phyloP scores from a whole-genome alignment of 2,113 vertebrate genomes.

The Falcunculus frontatus region DNA sequence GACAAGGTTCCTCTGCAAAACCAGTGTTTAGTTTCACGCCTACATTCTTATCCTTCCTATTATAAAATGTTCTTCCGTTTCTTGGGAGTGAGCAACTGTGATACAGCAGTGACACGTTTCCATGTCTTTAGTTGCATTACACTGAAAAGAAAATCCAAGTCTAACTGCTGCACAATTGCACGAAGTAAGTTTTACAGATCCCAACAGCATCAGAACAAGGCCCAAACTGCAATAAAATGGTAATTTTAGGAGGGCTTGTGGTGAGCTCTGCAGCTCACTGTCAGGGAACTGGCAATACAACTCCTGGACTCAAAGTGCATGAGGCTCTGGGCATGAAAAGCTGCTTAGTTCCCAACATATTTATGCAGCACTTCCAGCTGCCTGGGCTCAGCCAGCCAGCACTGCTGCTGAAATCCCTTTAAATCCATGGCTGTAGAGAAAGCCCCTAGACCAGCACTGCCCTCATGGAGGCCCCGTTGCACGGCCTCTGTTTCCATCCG shows the following conservation, averaged over 20 bases:
- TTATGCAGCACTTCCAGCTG: background rate
- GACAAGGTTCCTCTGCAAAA: background rate
- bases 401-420: background rate
- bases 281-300: background rate
- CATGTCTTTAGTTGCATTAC: background rate
- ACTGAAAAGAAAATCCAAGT: background rate
- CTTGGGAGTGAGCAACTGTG: background rate
- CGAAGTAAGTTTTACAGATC: background rate
- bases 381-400: background rate
- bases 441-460: background rate
- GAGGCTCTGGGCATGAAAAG: background rate
- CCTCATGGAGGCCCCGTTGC: background rate
- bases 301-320: background rate
- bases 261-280: background rate
- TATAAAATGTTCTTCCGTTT: background rate
- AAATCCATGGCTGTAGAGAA: background rate
- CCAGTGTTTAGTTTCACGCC: background rate
- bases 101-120: background rate
- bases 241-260: background rate
- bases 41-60: background rate
- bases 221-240: background rate
- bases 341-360: background rate
- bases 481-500: background rate
- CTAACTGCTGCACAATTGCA: background rate
- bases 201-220: background rate